Evolutionary conservation across 37 sponge, comb jelly and placozoan species (phyloP), one percentile per base, ranked within the genome.

Genomic region (Aplysina aerophoba): DNA sequence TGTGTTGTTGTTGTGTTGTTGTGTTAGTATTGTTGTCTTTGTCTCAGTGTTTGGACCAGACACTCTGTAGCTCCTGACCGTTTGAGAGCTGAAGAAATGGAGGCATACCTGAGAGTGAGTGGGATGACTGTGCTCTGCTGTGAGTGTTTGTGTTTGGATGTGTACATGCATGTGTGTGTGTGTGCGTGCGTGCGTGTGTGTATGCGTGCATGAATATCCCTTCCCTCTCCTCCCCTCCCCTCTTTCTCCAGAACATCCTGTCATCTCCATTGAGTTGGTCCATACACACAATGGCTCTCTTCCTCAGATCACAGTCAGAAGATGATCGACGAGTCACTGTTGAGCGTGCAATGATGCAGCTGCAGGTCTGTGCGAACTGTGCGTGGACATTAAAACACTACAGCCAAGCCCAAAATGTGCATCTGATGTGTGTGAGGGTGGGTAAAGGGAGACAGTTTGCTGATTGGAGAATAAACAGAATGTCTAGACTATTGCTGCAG

Each of bases 271-370:
- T 69, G 89, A 83, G 83, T 57, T 96, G 94, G 92, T 28, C 35
- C 13, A 84, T 93, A 33, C 92, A 93, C 61, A 55, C 40, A 4
- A 28, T 24, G 19, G 87, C 94, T 25, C 85, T 96, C 38, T 79
- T 86, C 57, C 71, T 88, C 15, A 50, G 94, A 17, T 88, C 77
- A 21, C 55, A 37, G 30, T 19, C 88, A 28, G 92, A 93, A 79
- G 77, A 64, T 28, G 39, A 81, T 25, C 61, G 80, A 5, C 22
- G 67, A 5, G 22, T 86, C 20, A 87, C 59, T 15, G 86, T 85
- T 50, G 94, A 96, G 85, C 83, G 96, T 0, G 72, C 89, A 40
- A 93, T 96, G 96, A 54, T 58, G 78, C 96, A 96, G 72, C 83
- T 94, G 39, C 87, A 94, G 75, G 93, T 87, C 55, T 24, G 39